phyloP scores from a whole-genome alignment of 1,140 invertebrate genomes.

The Ceratina calcarata region DNA sequence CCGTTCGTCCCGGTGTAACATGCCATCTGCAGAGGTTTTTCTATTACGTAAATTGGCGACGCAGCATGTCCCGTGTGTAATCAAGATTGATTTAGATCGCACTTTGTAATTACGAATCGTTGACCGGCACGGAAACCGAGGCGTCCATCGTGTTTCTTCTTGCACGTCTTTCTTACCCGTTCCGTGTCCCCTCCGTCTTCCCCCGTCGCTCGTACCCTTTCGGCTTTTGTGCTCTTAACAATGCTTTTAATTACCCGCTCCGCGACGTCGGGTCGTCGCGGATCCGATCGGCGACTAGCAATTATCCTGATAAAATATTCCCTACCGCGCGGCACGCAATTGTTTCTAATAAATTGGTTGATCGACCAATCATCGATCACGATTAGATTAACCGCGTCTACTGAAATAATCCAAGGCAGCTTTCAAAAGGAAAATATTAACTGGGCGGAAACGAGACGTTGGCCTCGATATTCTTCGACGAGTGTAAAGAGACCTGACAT shows the following conservation, averaged over 20 bases:
- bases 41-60: slow-evolving; percentile 28
- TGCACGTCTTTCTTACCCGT: slow-evolving; percentile 23
- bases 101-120: slow-evolving; percentile 54
- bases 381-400: neutral
- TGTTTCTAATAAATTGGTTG: slow-evolving; percentile 27
- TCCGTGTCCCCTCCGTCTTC: neutral
- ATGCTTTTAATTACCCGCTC: slow-evolving; percentile 62
- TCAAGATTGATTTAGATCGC: slow-evolving; percentile 52
- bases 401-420: neutral
- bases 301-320: slow-evolving; percentile 47
- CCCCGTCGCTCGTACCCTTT: neutral
- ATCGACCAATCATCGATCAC: neutral
- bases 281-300: slow-evolving; percentile 20
- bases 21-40: neutral
- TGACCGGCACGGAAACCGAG: neutral
- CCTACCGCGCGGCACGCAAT: slow-evolving; percentile 15
- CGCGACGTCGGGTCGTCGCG: neutral
- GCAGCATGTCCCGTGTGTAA: slow-evolving; percentile 31
- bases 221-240: slow-evolving; percentile 53
- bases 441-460: neutral
- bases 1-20: slow-evolving; percentile 6
- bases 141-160: slow-evolving; percentile 28
- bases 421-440: neutral
- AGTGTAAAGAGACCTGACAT: slow-evolving; percentile 46
- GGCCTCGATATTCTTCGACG: slow-evolving; percentile 25